Base-by-base conservation (phyloP, 2,113 vertebrate species). In the Menura novaehollandiae region DNA sequence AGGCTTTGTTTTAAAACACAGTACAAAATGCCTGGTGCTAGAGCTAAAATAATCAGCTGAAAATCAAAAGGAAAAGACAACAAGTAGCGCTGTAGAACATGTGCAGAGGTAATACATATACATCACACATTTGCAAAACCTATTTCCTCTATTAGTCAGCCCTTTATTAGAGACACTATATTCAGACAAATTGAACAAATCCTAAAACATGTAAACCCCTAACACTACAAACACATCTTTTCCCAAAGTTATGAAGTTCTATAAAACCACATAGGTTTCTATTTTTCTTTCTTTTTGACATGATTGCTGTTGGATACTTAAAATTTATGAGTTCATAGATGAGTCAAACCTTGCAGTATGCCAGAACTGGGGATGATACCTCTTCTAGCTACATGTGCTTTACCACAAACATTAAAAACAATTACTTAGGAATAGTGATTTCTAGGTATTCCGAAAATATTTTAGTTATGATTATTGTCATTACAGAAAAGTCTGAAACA, bases 161-260 rank as follows among this genome's bases (percentile, higher is more conserved):
- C 81, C 89, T 95, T 97, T 95, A 94, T 92, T 97, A 77, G 93
- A 97, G 77, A 97, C 46, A 85, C 46, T 94, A 94, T 88, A 97
- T 94, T 95, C 87, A 97, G 93, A 98, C 95, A 97, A 97, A 85
- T 91, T n/a, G 76, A 97, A 96, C 88, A 95, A 93, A 88, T 82
- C 69, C 96, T 97, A 97, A 95, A 96, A 96, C 94, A 97, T 93
- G 91, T 41, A 96, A 97, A 98, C 39, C 87, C 91, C 89, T 97
- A 97, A 88, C 83, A 96, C 91, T 95, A 98, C 92, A 93, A 93
- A 94, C 43, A 97, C 95, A 90, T 82, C 28, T 94, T 83, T 97
- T 91, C 83, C 91, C 91, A 95, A 93, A 89, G 79, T 92, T 81
- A 77, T 77, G 66, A 92, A 94, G 93, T 89, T 92, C 79, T 95